phyloP scores from a whole-genome alignment of 2,797 vertebrate species.

The Apogon hyalosoma region DNA sequence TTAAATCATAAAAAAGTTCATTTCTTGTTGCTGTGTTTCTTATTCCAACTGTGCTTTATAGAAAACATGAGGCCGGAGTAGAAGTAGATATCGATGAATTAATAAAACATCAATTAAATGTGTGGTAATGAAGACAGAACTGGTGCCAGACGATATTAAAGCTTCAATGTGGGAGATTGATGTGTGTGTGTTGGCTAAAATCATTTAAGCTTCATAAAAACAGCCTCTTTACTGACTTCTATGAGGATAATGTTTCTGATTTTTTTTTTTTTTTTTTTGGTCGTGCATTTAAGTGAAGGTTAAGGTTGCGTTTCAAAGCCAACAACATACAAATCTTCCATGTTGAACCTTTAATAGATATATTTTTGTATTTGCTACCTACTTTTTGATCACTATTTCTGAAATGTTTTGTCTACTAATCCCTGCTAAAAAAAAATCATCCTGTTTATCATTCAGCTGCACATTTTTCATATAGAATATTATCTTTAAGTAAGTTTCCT shows the following conservation, averaged over 20 bases:
- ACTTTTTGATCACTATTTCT: background rate
- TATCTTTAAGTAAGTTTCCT: background rate
- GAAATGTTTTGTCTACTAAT: background rate
- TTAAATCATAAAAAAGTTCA: conserved; percentile 61
- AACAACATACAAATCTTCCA: too few relatives aligned
- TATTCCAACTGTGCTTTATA: background rate
- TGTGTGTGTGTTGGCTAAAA: too few relatives aligned
- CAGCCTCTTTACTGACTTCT: too few relatives aligned
- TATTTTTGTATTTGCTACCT: conserved; percentile 22
- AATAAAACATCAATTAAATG: background rate
- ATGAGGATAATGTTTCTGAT: too few relatives aligned
- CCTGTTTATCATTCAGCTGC: conserved; percentile 2
- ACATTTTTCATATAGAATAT: conserved; percentile 1
- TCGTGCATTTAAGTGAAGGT: too few relatives aligned
- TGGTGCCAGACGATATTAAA: conserved; percentile 4
- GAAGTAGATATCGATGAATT: background rate
- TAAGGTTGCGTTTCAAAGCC: too few relatives aligned
- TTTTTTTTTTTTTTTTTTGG: too few relatives aligned
- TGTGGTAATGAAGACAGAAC: background rate
- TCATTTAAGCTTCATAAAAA: too few relatives aligned
- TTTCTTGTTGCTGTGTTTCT: conserved; percentile 50
- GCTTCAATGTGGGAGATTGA: too few relatives aligned
- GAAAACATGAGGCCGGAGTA: conserved; percentile 2
- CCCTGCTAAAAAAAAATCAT: background rate
- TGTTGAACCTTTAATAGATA: background rate